Evolutionary conservation across 2,888 invertebrate genomes (phyloP).

Genomic region (Halictus quadricinctus): DNA sequence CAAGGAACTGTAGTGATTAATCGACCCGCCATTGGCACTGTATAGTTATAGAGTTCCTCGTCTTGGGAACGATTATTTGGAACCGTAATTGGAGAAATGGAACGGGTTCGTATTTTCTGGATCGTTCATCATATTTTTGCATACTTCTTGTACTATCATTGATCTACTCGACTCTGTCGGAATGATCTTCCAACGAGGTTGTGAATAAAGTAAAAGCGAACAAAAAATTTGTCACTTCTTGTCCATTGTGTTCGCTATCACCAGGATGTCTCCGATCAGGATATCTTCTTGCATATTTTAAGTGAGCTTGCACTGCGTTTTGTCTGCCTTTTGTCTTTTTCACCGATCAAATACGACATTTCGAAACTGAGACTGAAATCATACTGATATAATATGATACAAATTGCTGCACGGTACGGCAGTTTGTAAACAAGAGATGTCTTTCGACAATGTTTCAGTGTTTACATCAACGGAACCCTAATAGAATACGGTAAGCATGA

Average conservation of each 20-base stretch:
- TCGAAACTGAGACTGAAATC: no score
- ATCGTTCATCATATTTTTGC: neutral
- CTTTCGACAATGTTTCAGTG: no score
- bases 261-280: no score
- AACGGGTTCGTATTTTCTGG: neutral
- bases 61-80: neutral
- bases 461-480: no score
- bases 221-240: neutral
- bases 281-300: no score
- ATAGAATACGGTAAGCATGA: no score
- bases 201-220: neutral
- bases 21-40: constrained; percentile 24
- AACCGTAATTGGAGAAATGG: neutral
- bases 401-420: no score
- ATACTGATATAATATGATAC: no score
- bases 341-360: no score
- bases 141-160: neutral
- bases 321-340: no score
- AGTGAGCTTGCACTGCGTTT: no score
- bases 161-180: neutral
- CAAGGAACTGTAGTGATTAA: constrained; percentile 43
- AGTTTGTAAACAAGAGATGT: no score
- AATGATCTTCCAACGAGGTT: neutral
- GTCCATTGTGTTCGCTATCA: neutral
- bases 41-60: neutral